These are phyloP conservation scores for Cottoperca gobio DNA, from an alignment of 2,797 vertebrate species.

Conservation along the genomic window DNA sequence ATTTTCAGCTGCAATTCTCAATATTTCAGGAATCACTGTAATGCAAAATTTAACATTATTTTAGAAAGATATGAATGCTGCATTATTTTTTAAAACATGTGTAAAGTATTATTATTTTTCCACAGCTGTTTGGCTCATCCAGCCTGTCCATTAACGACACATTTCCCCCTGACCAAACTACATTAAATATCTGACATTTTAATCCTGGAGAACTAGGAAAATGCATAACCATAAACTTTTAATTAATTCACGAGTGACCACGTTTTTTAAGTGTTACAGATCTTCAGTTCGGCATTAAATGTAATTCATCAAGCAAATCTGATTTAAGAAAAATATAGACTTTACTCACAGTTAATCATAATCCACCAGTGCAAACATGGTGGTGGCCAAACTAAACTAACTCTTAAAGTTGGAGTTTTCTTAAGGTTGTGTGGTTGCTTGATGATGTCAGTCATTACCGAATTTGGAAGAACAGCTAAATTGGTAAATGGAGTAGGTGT, in stretches of 20 bases:
- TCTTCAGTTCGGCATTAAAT: not conserved
- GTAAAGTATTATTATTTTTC: not conserved
- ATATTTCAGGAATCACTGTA: not conserved
- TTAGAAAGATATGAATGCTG: not conserved
- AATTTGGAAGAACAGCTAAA: not conserved
- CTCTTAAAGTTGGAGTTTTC: not conserved
- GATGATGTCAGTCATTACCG: not conserved
- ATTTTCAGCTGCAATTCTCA: not conserved
- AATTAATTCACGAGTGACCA: not conserved
- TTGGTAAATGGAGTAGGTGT: fast-evolving
- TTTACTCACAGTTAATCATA: not conserved
- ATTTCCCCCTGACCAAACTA: not conserved
- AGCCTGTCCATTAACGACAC: not conserved
- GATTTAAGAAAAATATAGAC: not conserved
- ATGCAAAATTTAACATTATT: not conserved
- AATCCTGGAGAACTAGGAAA: not conserved
- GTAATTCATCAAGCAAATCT: too few species aligned
- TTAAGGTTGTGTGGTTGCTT: not conserved
- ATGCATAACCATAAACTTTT: not conserved
- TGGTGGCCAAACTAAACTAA: not conserved
- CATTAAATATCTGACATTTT: not conserved
- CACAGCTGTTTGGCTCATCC: not conserved
- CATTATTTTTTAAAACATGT: not conserved
- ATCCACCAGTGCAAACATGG: not conserved
- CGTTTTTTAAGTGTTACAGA: not conserved